Evolutionary conservation across 2,797 vertebrate species (phyloP), one percentile per base, ranked within the genome.

Genomic region (Catamblyrhynchus diadema): DNA sequence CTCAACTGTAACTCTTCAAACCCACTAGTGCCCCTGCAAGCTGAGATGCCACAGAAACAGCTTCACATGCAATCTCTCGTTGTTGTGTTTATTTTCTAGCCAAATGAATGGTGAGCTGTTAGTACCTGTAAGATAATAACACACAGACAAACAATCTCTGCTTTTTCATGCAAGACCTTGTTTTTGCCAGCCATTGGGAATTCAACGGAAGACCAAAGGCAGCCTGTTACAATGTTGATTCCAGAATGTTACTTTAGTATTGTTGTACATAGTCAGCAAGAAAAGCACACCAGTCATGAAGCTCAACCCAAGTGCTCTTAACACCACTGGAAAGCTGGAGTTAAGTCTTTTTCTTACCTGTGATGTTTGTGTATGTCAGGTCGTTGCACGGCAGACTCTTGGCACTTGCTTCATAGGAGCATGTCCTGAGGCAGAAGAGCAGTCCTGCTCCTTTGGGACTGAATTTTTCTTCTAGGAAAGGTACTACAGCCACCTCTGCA

Each of bases 11-110:
- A 70, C 21, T 8, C 15, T 41, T 54, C 47, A 65, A 48, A 66
- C 61, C 72, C 45, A 13, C 35, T 54, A 0, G 0, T 61, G 73
- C n/a, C 42, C 42, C 44, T 45, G 20, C 14, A 45, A 2, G 2
- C 22, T 88, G 72, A 27, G 42, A 30, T 54, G 42, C 47, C 47
- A 57, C 17, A 1, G 20, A 32, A 25, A 23, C 32, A 61, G 51
- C 25, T 72, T n/a, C 21, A 12, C 48, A 13, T 32, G 35, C 28
- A 57, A 30, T 42, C 71, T 57, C 8, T 51, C 1, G 0, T 32
- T 8, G 15, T 28, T 9, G 6, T 27, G 17, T 61, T 78, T 90
- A 24, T 69, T 86, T 75, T 54, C 66, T 53, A 53, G 37, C 22
- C 28, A 41, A 53, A 66, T 23, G 37, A 81, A 37, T 10, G 11